These are phyloP conservation scores for Tanypteryx hageni DNA, from an alignment of 2,888 invertebrate genomes.

Conservation along the genomic window DNA sequence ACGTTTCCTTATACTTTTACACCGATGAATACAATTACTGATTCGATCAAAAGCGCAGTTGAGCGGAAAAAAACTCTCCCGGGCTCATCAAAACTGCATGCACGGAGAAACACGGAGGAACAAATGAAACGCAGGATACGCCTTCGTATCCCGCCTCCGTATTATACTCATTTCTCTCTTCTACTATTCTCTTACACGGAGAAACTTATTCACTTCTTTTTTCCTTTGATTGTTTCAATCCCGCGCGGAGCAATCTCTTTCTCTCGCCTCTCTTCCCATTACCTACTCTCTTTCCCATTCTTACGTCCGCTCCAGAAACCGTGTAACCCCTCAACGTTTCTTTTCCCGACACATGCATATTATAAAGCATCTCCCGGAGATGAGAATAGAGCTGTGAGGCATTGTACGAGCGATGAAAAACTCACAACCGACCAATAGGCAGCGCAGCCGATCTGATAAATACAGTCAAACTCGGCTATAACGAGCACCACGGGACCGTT, in stretches of 20 bases:
- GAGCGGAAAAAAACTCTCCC: background rate
- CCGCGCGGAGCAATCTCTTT: background rate
- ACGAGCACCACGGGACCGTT: too few relatives aligned
- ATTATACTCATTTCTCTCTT: background rate
- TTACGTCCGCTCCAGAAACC: background rate
- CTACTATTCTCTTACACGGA: background rate
- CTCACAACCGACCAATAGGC: background rate
- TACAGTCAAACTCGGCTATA: too few relatives aligned
- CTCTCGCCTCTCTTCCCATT: constrained; percentile 5
- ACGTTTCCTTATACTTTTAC: too few relatives aligned
- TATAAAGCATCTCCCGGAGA: background rate
- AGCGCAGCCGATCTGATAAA: background rate
- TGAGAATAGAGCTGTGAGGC: background rate
- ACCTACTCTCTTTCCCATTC: constrained; percentile 22
- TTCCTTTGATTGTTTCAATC: background rate
- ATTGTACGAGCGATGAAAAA: background rate
- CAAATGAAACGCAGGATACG: background rate
- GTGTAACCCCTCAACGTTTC: constrained; percentile 6
- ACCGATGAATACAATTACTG: background rate
- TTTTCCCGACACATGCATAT: background rate
- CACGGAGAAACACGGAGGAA: background rate
- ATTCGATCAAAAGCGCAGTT: background rate
- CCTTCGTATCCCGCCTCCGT: background rate
- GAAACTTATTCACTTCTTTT: constrained; percentile 18
- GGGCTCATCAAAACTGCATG: background rate